A percentile compares a stretch with the other conserved stretches of the same genome.
Evolutionary conservation across 2,888 invertebrate genomes (phyloP).

Genomic region (Philonicus albiceps): DNA sequence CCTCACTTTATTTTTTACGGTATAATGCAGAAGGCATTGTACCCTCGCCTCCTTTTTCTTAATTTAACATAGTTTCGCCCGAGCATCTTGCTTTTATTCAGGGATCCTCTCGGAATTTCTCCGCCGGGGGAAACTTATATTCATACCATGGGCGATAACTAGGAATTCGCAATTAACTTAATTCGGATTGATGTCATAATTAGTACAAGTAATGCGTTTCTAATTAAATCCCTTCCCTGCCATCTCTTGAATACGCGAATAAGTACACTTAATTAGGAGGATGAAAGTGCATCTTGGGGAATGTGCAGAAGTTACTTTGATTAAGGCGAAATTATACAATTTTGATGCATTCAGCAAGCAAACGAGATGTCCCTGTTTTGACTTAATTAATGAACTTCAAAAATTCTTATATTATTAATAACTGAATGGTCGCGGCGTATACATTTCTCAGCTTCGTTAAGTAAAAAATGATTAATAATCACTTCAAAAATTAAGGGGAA

Average conservation of each 20-base stretch:
- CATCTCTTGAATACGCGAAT: slow-evolving; percentile 26
- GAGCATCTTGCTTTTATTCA: slow-evolving; percentile 27
- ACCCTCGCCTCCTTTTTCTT: slow-evolving; percentile 28
- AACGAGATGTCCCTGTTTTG: neutral
- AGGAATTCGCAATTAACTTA: slow-evolving; percentile 43
- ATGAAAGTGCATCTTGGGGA: slow-evolving; percentile 19
- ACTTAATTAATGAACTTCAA: neutral
- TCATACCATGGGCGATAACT: slow-evolving; percentile 26
- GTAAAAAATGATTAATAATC: neutral
- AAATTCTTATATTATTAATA: neutral
- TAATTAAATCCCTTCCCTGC: slow-evolving; percentile 41
- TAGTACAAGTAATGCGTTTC: slow-evolving; percentile 44
- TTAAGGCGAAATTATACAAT: slow-evolving; percentile 14
- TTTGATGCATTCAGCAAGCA: neutral
- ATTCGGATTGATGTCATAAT: slow-evolving; percentile 45
- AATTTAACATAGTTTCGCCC: slow-evolving; percentile 27
- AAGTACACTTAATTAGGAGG: slow-evolving; percentile 34
- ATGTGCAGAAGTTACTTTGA: slow-evolving; percentile 15
- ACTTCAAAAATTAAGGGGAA: neutral
- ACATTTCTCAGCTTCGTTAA: neutral
- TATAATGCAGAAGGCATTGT: slow-evolving; percentile 33
- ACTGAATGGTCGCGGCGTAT: neutral
- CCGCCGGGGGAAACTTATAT: slow-evolving; percentile 11
- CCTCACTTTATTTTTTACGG: slow-evolving; percentile 15
- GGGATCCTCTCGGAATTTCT: neutral